Base-by-base conservation (phyloP, 1,140 invertebrate species). In the Diorhabda elongata region DNA sequence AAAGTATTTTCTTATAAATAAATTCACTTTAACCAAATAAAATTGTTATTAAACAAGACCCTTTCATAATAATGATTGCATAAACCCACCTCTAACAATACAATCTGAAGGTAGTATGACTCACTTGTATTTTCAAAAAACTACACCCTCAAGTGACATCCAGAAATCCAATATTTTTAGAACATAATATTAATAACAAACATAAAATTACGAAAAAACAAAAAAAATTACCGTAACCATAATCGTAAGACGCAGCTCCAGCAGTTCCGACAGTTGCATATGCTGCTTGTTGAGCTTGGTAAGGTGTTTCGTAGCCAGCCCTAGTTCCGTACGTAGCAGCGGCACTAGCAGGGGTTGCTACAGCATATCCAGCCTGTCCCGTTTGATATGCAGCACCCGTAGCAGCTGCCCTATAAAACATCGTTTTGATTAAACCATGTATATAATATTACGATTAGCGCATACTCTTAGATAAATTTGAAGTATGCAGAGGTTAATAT, bases 281-380 rank as follows among this genome's bases (percentile, higher is more conserved):
- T 26, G 82, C 83, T 70, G 82, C 47, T 41, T 44, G 88, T 41
- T 90, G 89, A 42, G 89, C 88, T 76, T 90, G 89, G 76, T 91
- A 91, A 64, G 88, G 87, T 65, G 88, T 90, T 75, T 92, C 91
- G 84, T 92, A 91, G 43, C 89, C 90, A 26, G 26, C 26, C 26
- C 26, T 26, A 26, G 91, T 90, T 57, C 87, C 87, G 81, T 93
- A 92, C 44, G 89, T 91, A 47, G 90, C 90, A 42, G 90, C 89
- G 44, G 90, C 90, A 41, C 44, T 56, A 41, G 90, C 89, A 8
- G 90, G 88, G 69, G 90, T 88, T 66, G 91, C 90, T 82, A 93
- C 91, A 72, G 91, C 91, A 85, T 94, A 93, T 68, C 91, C 91
- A 62, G 91, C 88, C 79, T 93, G 91, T 7, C 89, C 90, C 58